Base-by-base conservation (phyloP, 2,888 invertebrate genomes). In the Pyrrhosoma nymphula region DNA sequence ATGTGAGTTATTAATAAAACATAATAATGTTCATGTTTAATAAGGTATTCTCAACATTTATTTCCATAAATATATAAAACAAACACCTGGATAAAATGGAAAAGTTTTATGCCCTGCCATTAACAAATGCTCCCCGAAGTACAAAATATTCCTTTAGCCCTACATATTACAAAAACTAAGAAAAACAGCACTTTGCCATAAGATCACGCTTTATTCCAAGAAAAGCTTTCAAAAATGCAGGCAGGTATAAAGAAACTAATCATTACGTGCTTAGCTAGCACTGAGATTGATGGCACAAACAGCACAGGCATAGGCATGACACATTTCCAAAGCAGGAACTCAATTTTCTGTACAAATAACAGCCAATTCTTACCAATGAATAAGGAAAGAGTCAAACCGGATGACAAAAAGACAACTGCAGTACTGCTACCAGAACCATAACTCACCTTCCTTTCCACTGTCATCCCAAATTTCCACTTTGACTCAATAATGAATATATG, bases 41-140 rank as follows among this genome's bases (percentile, higher is more conserved):
- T 82, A 69, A 26, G n/a, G 23, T 35, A 91, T 35, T 93, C 69
- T 69, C 47, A 93, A 75, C 75, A 93, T 93, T 93, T 93, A 93
- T 93, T 93, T 93, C 93, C 93, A 93, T 93, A 93, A 93, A 93
- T 93, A 93, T 93, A 93, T 93, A 93, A 93, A 93, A 93, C 69
- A 93, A 91, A 93, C 93, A 93, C 93, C 93, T 93, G 93, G 93
- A 93, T 93, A 93, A 93, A 75, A 69, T 93, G 93, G 93, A 93
- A 93, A 69, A 93, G 93, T 93, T 69, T 93, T 69, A 93, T 93
- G 93, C 93, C 93, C 93, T 69, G 93, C 93, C 93, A 93, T 69
- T 69, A 93, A 93, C 20, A 93, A 93, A 93, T 93, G 93, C 69
- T 93, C 56, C 69, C 69, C 60, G 26, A n/a, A 63, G 63, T 69